phyloP scores from a whole-genome alignment of 2,888 invertebrate species.

The Mechanitis mazaeus region DNA sequence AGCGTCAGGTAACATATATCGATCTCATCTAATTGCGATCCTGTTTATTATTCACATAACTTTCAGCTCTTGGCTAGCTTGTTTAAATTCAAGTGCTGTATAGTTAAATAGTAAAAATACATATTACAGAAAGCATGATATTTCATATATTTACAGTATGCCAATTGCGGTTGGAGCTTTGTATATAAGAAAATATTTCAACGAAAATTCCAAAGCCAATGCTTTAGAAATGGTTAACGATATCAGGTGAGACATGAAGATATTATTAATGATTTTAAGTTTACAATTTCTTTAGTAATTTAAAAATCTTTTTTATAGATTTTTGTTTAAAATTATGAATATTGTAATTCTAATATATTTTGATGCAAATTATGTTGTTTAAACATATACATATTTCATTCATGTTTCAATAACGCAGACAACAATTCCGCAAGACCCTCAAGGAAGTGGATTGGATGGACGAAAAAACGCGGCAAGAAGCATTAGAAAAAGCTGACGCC shows the following conservation, averaged over 20 bases:
- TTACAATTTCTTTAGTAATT: too few relatives aligned
- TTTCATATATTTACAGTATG: conserved; percentile 68
- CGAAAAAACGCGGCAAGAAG: conserved; percentile 83
- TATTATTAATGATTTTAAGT: neutral
- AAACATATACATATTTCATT: too few relatives aligned
- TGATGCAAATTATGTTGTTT: neutral
- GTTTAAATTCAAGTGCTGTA: too few relatives aligned
- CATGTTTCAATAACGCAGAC: conserved; percentile 38
- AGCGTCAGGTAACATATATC: conserved; percentile 79
- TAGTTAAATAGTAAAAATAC: too few relatives aligned
- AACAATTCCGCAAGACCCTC: conserved; percentile 88
- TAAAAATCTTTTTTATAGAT: neutral
- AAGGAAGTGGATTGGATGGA: conserved; percentile 95
- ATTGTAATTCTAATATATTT: neutral
- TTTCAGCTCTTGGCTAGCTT: too few relatives aligned
- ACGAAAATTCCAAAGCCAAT: conserved; percentile 87
- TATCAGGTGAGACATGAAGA: conserved; percentile 75
- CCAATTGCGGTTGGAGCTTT: conserved; percentile 87
- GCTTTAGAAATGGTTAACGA: conserved; percentile 92
- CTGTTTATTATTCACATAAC: conserved; percentile 19
- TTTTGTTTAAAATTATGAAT: neutral
- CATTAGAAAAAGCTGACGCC: conserved; percentile 85
- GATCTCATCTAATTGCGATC: neutral
- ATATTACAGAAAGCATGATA: neutral
- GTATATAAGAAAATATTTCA: conserved; percentile 91